phyloP scores from a whole-genome alignment of 1,140 invertebrate species.

The Bombus terrestris region DNA sequence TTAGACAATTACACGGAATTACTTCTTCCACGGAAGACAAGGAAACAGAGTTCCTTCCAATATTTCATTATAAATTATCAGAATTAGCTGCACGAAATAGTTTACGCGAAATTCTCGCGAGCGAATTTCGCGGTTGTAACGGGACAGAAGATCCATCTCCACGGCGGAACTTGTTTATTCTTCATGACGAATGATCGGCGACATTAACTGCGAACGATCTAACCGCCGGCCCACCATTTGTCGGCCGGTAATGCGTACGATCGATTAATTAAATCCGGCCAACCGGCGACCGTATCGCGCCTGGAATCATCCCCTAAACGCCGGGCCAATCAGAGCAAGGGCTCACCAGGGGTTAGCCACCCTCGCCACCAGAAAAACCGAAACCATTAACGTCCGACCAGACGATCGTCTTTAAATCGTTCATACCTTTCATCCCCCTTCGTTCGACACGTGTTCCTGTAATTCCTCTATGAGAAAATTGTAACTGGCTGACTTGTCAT shows the following conservation, averaged over 20 bases:
- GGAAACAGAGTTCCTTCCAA: background rate
- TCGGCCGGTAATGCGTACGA: slow-evolving; percentile 67
- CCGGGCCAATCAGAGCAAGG: slow-evolving; percentile 63
- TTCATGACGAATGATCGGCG: slow-evolving; percentile 63
- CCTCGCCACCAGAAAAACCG: slow-evolving; percentile 36
- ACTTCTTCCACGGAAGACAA: background rate
- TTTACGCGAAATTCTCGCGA: background rate
- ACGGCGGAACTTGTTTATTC: slow-evolving; percentile 65
- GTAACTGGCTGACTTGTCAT: background rate
- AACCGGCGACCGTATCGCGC: slow-evolving; percentile 65
- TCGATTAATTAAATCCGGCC: slow-evolving; percentile 72
- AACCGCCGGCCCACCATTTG: slow-evolving; percentile 66
- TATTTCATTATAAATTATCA: background rate
- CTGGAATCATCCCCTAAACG: slow-evolving; percentile 70
- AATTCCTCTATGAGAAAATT: background rate
- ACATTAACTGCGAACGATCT: slow-evolving; percentile 62
- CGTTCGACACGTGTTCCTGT: slow-evolving; percentile 1
- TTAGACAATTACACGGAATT: background rate
- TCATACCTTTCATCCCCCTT: background rate
- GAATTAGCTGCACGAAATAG: background rate
- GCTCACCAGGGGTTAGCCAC: slow-evolving; percentile 44
- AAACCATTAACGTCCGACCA: slow-evolving; percentile 47
- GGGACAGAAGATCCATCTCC: slow-evolving; percentile 18
- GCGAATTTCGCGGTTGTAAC: slow-evolving; percentile 8
- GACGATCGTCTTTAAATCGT: slow-evolving; percentile 46